Evolutionary conservation across 2,113 vertebrate species (phyloP), one percentile per base, ranked within the genome.

Genomic region (Anolis sagrei): DNA sequence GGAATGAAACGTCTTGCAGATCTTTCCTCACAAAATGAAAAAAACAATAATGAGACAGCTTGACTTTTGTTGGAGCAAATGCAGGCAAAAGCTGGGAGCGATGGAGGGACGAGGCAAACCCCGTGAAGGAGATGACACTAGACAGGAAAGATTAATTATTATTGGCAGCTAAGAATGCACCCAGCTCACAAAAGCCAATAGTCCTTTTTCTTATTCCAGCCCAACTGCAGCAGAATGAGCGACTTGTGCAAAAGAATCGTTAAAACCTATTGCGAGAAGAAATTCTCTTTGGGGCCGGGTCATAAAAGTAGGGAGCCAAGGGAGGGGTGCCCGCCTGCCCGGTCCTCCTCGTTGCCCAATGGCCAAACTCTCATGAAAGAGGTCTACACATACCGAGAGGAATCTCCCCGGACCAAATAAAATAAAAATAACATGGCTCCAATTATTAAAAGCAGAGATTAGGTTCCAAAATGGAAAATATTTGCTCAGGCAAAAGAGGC

Each of bases 401-500:
- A 7, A n/a, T 27, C 64, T 90, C 89, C 86, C 23, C 62, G 86
- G 88, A 82, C n/a, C 0, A 68, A 73, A 54, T 44, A 69, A 75
- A 91, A 90, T 82, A 91, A 95, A 44, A 85, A 85, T 84, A 85
- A 93, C 95, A 90, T 68, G 64, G 77, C 88, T 94, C 92, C 92
- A 88, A 91, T 95, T 94, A 93, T 92, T 87, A 94, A 94, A 76
- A 88, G 81, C 93, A 74, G 85, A 94, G 91, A 95, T 93, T 93
- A 89, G 87, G 87, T 92, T 95, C 91, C 92, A 89, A 91, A 81
- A 79, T 54, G 89, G 88, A 90, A 95, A 96, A 94, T 95, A 95
- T 94, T 95, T 95, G 93, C 91, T 94, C 92, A 92, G 88, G 89
- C 89, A 93, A 93, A 95, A 95, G 91, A 88, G 90, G 86, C 91